Base-by-base conservation (phyloP, 2,113 vertebrate species). In the Beaufortia kweichowensis region DNA sequence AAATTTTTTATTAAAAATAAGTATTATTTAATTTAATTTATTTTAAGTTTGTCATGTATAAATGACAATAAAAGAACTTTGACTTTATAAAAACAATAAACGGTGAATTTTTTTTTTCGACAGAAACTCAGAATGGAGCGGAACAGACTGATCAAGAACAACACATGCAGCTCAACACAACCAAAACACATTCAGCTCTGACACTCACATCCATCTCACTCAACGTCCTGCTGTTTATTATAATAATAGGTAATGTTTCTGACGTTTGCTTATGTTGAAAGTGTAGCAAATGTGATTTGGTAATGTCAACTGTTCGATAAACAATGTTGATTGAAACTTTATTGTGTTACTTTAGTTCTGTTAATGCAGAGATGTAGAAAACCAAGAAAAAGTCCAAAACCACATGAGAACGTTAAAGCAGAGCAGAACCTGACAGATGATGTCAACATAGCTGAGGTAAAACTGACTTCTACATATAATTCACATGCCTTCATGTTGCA, bases 221-320 rank as follows among this genome's bases (percentile, higher is more conserved):
- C 0, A 77, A 24, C 24, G 12, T 24, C n/a, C 23, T 46, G 28
- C 61, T 81, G 60, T 23, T 35, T 6, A 35, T 77, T 23, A 0
- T n/a, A 15, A n/a, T 73, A 28, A 55, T 11, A 67, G 68, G 79
- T 81, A 29, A 17, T 67, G 28, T 60, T n/a, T 41, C 26, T 59
- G 33, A 39, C 1, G 2, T 11, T 4, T 46, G 4, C 15, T 46
- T 1, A 46, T 17, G 43, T 17, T 19, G 5, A 11, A 17, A 17
- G 15, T 46, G 43, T 14, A 15, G 43, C 15, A 46, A 46, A 46
- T n/a, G n/a, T n/a, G n/a, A n/a, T n/a, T n/a, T n/a, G n/a, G n/a
- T n/a, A n/a, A n/a, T n/a, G n/a, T n/a, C 29, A 9, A 10, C 3
- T 57, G 23, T 26, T 10, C 35, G 9, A 35, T 12, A 12, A 23